A percentile compares a stretch with the other conserved stretches of the same genome.
These are phyloP conservation scores for Atrichornis clamosus DNA, from an alignment of 2,113 vertebrate species.

Conservation along the genomic window DNA sequence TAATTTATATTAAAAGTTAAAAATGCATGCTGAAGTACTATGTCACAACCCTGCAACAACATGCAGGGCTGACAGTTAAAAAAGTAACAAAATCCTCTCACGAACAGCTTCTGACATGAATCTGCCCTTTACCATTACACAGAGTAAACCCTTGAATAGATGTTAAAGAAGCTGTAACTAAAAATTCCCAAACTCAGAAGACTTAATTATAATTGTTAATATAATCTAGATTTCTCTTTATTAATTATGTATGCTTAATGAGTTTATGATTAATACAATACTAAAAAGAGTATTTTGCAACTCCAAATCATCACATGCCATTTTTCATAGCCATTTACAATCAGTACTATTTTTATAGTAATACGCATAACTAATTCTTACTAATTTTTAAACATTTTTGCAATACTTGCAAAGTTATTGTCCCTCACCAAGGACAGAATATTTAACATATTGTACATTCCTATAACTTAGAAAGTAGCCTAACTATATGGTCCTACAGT, in stretches of 20 bases:
- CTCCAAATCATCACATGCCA: neutral
- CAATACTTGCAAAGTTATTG: neutral
- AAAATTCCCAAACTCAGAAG: neutral
- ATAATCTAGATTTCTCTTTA: neutral
- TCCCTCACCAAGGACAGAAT: neutral
- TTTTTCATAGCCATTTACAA: neutral
- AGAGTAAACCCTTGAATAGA: neutral
- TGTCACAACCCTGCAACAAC: neutral
- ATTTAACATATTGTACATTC: neutral
- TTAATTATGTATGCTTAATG: neutral
- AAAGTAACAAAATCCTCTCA: neutral
- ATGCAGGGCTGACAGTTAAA: neutral
- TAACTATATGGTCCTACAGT: neutral
- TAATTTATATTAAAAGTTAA: neutral
- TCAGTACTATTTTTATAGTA: neutral
- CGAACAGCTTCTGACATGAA: neutral
- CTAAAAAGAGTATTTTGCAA: neutral
- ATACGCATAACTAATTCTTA: neutral
- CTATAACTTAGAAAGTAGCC: neutral
- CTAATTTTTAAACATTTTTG: neutral
- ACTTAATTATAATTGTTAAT: neutral
- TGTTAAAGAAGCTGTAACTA: neutral
- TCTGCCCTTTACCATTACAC: neutral
- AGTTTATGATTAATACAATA: neutral
- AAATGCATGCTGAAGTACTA: neutral